Conservation (phyloP, 1,140 invertebrate species). For the Bombus confusus region DNA sequence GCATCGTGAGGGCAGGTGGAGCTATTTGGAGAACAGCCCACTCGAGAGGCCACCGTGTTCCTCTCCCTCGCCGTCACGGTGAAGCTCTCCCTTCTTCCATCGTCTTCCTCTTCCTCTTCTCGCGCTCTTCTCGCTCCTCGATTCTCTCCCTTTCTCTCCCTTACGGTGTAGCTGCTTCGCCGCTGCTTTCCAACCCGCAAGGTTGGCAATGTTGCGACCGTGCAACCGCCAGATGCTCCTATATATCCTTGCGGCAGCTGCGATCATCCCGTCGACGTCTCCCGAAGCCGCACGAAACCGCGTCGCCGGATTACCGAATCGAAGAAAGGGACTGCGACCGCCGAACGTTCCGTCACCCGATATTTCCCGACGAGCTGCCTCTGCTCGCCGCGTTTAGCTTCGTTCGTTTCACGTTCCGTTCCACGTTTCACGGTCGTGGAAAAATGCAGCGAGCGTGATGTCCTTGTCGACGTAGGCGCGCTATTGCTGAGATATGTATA, state of each 20-base stretch:
- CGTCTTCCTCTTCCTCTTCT: constrained; percentile 17
- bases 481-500: no score
- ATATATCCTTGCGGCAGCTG: constrained; percentile 70
- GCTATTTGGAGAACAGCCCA: constrained; percentile 81
- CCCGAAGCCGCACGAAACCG: constrained; percentile 43
- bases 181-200: constrained; percentile 17
- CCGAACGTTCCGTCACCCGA: no score
- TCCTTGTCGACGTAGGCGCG: no score
- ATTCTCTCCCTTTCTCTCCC: constrained; percentile 40
- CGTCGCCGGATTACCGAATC: constrained; percentile 27
- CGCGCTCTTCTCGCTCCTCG: constrained; percentile 41
- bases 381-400: no score
- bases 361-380: no score
- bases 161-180: neutral
- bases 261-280: constrained; percentile 64
- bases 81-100: constrained; percentile 23
- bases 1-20: constrained; percentile 76
- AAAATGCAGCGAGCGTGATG: no score
- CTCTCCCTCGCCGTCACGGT: constrained; percentile 32
- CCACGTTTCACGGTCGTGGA: no score
- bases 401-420: no score
- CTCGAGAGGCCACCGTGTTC: constrained; percentile 69
- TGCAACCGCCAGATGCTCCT: constrained; percentile 72
- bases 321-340: constrained; percentile 19
- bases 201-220: constrained; percentile 53